Evolutionary conservation across 2,797 vertebrate species (phyloP), one percentile per base, ranked within the genome.

Genomic region (Sphaeramia orbicularis): DNA sequence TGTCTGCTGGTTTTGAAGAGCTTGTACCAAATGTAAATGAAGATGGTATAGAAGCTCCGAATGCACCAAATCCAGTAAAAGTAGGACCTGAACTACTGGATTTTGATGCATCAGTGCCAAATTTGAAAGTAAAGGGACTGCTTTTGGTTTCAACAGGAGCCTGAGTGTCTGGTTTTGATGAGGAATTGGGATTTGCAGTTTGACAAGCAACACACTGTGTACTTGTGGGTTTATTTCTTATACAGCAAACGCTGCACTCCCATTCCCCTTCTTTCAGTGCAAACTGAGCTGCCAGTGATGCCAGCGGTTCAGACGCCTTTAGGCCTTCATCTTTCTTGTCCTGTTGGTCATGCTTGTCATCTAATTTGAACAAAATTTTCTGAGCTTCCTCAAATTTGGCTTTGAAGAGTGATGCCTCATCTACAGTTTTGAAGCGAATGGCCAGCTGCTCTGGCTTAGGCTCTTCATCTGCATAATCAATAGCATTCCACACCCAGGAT

Each of bases 401-500:
- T 90, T 97, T 99, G 86, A 99, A 99, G 83, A 96, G 93, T 16
- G 90, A 71, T 16, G 98, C 98, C 87, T 99, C 98, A 6, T 99
- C 97, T 2, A 90, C 92, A 0, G 97, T 97, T 95, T 99, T 99
- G 83, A 99, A 99, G 60, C 97, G 95, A 74, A 99, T 96, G 57
- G 98, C 98, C 77, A 99, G 92, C 66, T 99, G 98, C 65, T 99
- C 98, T 0, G 94, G 90, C 81, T 96, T 99, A 1, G 96, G 95
- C 59, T 91, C 92, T 80, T 99, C 97, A 36, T 99, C 97, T 14
- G 98, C 96, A 87, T 99, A 99, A 77, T 99, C 98, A 57, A 97
- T 92, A 53, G 98, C 97, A 71, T 97, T 95, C 98, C 98, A 99
- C 0, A 99, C 97, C 92, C 98, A 99, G 24, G 97, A 99, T 81